Evolutionary conservation across 2,888 invertebrate genomes (phyloP), one percentile per base, ranked within the genome.

Genomic region (Meghimatium bilineatum): DNA sequence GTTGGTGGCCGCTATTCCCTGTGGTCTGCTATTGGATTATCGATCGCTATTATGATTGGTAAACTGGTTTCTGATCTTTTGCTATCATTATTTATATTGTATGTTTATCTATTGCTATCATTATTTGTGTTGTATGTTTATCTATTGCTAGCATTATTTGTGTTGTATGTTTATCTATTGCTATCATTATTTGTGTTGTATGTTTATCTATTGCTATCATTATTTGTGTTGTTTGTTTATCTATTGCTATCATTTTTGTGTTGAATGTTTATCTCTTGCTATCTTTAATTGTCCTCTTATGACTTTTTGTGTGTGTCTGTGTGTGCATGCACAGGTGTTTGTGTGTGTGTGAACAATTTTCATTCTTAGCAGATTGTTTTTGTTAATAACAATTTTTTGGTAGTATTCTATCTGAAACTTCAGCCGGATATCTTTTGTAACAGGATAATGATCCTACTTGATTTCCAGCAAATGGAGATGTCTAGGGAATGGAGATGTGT

Each of bases 21-120:
- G 20, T 99, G 99, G 99, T 99, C 99, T 0, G 99, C 99, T 6
- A 99, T 99, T 94, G 99, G 99, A 63, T 95, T 99, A 34, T 98
- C 99, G 6, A 99, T 99, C 93, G 97, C 97, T 8, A 95, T 99
- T 66, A 96, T 97, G 90, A 96, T 99, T 93, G 99, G 99, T 86
- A 89, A 91, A 90, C 8, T 38, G n/a, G 3, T 56, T 17, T 56
- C 56, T 56, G 49, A 49, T 12, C 49, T 56, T 5, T 56, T 56
- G 10, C 56, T 56, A 3, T 56, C 56, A 56, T 56, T 49, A 17
- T 49, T 49, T 8, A 49, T 49, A 49, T 49, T 49, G 49, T 17
- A 12, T 8, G 3, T 56, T 23, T 56, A 56, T 23, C 56, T 56
- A 56, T 56, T 56, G 6, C 56, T 56, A 23, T 56, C 10, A 12